A percentile compares a stretch with the other conserved stretches of the same genome.
phyloP scores from a whole-genome alignment of 2,888 invertebrate species.

The Lymantria monacha region DNA sequence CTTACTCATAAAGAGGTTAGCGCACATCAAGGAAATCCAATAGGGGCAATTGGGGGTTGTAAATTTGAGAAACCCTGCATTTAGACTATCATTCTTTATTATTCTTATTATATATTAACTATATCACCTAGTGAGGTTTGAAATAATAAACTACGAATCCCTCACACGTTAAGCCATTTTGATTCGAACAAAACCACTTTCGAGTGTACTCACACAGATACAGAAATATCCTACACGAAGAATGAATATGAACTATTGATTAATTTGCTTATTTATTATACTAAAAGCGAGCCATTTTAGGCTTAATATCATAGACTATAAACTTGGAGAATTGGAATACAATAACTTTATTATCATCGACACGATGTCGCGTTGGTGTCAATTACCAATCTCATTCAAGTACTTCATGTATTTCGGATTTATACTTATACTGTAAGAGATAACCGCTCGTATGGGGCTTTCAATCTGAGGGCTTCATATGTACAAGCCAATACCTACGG shows the following conservation, averaged over 20 bases:
- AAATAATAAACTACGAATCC: slow-evolving; percentile 68
- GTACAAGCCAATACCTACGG: too few species aligned
- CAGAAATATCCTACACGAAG: slow-evolving; percentile 17
- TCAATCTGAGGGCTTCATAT: too few species aligned
- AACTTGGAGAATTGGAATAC: slow-evolving; percentile 20
- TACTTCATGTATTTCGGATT: slow-evolving; percentile 44
- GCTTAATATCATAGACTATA: slow-evolving; percentile 18
- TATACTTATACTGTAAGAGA: background rate
- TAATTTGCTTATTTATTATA: slow-evolving; percentile 17
- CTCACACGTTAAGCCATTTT: slow-evolving; percentile 57
- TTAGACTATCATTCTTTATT: slow-evolving; percentile 50
- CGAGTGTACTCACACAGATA: slow-evolving; percentile 8
- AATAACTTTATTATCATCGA: slow-evolving; percentile 12
- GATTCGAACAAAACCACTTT: slow-evolving; percentile 13
- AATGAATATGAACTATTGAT: slow-evolving; percentile 24
- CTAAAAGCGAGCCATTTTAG: slow-evolving; percentile 22
- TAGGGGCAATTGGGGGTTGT: background rate
- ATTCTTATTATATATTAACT: slow-evolving; percentile 56
- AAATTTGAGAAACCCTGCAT: slow-evolving; percentile 1
- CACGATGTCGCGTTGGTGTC: background rate
- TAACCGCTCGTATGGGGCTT: too few species aligned
- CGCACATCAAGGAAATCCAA: background rate
- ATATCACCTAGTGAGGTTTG: slow-evolving; percentile 80
- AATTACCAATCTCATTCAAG: slow-evolving; percentile 24
- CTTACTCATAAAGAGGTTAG: background rate